Conservation (phyloP, 2,888 invertebrate genomes). For the Tetranychus truncatus region DNA sequence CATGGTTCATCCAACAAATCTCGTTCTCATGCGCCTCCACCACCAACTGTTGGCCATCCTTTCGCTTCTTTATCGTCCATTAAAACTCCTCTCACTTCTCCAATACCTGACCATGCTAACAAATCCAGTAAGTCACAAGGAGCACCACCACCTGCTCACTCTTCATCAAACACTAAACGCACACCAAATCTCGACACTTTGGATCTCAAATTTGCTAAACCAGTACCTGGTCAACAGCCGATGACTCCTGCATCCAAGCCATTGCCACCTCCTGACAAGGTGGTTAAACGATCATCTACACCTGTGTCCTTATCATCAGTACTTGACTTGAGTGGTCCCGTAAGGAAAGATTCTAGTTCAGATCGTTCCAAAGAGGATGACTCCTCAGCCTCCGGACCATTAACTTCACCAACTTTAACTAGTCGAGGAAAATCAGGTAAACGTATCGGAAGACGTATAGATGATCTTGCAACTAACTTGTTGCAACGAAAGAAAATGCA, state of each 20-base stretch:
- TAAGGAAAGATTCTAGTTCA: constrained; percentile 9
- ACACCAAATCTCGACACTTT: constrained; percentile 23
- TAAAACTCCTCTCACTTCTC: neutral
- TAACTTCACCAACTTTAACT: neutral
- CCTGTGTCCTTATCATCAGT: constrained; percentile 24
- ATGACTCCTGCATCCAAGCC: constrained; percentile 3
- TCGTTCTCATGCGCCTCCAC: neutral
- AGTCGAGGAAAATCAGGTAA: constrained; percentile 20
- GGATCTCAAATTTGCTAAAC: constrained; percentile 25
- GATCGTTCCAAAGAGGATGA: neutral
- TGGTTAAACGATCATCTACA: constrained; percentile 14
- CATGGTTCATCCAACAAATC: neutral
- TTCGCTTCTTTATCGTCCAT: neutral
- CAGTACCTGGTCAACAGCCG: constrained; percentile 21
- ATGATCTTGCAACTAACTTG: constrained; percentile 29
- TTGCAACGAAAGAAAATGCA: constrained; percentile 26
- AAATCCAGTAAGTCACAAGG: neutral
- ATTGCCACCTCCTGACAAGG: constrained; percentile 6
- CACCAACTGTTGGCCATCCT: neutral
- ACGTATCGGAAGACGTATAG: constrained; percentile 26
- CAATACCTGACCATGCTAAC: neutral
- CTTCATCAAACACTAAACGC: constrained; percentile 24
- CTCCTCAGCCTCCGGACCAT: neutral
- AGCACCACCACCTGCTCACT: constrained; percentile 27
- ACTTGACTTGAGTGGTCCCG: constrained; percentile 26